These are phyloP conservation scores for Nerophis ophidion DNA, from an alignment of 2,113 vertebrate species.

Conservation along the genomic window DNA sequence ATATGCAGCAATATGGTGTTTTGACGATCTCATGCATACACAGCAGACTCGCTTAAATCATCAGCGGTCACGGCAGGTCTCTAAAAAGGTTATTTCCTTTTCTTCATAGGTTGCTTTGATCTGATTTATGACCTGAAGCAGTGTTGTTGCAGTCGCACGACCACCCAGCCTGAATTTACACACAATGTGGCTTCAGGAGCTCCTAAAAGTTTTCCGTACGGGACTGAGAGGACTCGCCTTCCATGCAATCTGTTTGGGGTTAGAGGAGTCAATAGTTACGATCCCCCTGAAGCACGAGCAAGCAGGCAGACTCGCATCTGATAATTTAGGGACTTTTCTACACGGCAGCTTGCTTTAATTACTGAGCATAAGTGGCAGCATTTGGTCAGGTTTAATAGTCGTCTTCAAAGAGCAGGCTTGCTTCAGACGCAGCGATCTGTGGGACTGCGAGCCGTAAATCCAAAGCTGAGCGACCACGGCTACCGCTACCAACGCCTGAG, in stretches of 20 bases:
- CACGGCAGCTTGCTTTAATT: conserved; percentile 81
- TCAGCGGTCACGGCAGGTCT: conserved; percentile 16
- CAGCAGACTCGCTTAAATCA: conserved; percentile 18
- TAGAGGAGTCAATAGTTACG: conserved; percentile 69
- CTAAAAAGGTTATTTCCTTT: conserved; percentile 23
- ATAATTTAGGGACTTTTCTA: conserved; percentile 68
- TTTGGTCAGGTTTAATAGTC: conserved; percentile 75
- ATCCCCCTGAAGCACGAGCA: conserved; percentile 51
- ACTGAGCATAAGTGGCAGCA: conserved; percentile 71
- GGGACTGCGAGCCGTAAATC: conserved; percentile 68
- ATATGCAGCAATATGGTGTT: conserved; percentile 16
- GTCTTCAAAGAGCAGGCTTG: conserved; percentile 69
- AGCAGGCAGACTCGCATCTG: conserved; percentile 51
- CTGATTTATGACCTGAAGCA: conserved; percentile 33
- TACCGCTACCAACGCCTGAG: conserved; percentile 52
- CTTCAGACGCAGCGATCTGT: conserved; percentile 64
- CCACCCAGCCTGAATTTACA: conserved; percentile 35
- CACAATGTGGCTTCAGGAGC: conserved; percentile 13
- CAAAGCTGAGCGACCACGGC: conserved; percentile 48
- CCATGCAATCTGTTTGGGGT: conserved; percentile 58
- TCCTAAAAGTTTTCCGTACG: conserved; percentile 35
- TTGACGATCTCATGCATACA: conserved; percentile 17
- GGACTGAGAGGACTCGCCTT: conserved; percentile 31
- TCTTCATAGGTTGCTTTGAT: conserved; percentile 29
- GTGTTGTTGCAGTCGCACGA: conserved; percentile 16